phyloP scores from a whole-genome alignment of 1,140 invertebrate species.

The Heterodera carotae region DNA sequence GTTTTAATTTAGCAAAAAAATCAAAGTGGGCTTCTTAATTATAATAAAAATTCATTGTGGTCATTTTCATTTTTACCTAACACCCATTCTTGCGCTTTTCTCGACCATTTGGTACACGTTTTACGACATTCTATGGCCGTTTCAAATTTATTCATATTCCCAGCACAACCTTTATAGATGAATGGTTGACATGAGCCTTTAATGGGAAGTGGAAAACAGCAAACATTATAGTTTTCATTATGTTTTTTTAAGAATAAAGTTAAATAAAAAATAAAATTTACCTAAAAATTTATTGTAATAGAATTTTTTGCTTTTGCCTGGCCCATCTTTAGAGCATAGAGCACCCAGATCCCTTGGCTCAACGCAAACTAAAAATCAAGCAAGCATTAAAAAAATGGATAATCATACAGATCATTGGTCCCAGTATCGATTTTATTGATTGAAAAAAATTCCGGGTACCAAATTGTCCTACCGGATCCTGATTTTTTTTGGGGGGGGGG shows the following conservation, averaged over 20 bases:
- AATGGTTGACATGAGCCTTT: constrained; percentile 30
- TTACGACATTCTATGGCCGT: constrained; percentile 33
- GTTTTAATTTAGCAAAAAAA: constrained; percentile 9
- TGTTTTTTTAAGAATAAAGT: not conserved
- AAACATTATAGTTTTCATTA: not conserved
- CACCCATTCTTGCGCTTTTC: constrained; percentile 16
- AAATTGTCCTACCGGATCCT: too few relatives aligned
- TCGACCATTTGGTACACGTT: constrained; percentile 27
- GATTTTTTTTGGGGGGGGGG: too few relatives aligned
- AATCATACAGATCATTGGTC: too few relatives aligned
- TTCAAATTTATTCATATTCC: constrained; percentile 39
- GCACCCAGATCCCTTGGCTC: constrained; percentile 18
- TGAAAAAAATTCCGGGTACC: too few relatives aligned
- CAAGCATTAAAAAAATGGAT: too few relatives aligned
- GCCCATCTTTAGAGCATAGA: constrained; percentile 7
- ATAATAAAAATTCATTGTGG: too few relatives aligned
- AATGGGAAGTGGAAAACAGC: not conserved
- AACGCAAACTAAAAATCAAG: constrained; percentile 13
- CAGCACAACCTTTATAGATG: constrained; percentile 28
- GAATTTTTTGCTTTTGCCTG: constrained; percentile 5
- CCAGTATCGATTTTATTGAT: too few relatives aligned
- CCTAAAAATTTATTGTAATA: constrained; percentile 29
- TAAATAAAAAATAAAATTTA: not conserved
- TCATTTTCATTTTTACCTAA: not conserved
- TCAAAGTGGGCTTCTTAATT: not conserved